Conservation (phyloP, 2,113 vertebrate genomes). For the Lepisosteus oculatus region DNA sequence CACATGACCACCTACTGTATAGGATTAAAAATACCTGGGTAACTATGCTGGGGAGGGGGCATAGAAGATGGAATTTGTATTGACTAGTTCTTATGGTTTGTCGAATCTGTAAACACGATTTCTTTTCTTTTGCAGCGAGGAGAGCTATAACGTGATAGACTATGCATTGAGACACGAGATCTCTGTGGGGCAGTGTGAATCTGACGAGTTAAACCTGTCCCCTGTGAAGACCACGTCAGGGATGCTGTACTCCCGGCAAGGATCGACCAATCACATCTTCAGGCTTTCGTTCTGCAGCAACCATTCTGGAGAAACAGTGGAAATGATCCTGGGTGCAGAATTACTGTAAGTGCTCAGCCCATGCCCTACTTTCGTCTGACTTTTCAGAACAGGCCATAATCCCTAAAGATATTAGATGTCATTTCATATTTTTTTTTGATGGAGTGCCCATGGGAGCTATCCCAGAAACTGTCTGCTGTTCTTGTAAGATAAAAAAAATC, state of each 20-base stretch:
- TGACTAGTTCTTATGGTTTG: no score
- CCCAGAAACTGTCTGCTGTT: no score
- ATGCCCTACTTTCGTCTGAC: no score
- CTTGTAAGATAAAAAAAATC: no score
- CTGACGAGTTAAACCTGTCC: slow-evolving; percentile 67
- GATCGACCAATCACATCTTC: slow-evolving; percentile 72
- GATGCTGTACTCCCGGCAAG: slow-evolving; percentile 75
- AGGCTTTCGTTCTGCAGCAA: slow-evolving; percentile 75
- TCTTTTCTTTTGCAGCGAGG: slow-evolving; percentile 68
- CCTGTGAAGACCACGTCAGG: slow-evolving; percentile 63
- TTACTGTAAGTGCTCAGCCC: slow-evolving; percentile 70
- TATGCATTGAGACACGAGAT: slow-evolving; percentile 84
- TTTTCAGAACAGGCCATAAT: no score
- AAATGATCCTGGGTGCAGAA: slow-evolving; percentile 82
- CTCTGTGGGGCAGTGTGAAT: slow-evolving; percentile 69
- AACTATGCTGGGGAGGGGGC: no score
- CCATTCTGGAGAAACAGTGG: slow-evolving; percentile 78
- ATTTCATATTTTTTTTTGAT: no score
- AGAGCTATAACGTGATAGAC: slow-evolving; percentile 88
- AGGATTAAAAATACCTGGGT: no score
- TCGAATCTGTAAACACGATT: not conserved
- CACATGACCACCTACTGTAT: no score
- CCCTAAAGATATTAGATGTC: no score
- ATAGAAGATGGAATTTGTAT: no score
- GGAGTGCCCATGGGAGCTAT: no score